Conservation (phyloP, 2,888 invertebrate genomes). For the Tiliacea aurago region DNA sequence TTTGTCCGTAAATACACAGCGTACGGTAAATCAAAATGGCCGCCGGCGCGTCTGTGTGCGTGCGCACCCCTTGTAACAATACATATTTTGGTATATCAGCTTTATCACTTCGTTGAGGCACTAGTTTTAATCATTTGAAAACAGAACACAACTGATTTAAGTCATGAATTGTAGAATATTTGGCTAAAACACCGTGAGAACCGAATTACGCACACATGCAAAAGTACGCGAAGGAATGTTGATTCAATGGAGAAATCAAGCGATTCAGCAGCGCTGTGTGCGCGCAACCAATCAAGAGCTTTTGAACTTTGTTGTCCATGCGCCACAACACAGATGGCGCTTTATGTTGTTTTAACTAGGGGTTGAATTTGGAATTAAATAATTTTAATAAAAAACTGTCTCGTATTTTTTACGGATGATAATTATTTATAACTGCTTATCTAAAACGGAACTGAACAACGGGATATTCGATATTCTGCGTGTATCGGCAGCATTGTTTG, state of each 20-base stretch:
- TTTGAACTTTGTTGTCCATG: constrained; percentile 79
- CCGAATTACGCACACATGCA: constrained; percentile 83
- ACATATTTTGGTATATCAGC: constrained; percentile 69
- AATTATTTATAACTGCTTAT: neutral
- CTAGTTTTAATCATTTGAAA: constrained; percentile 60
- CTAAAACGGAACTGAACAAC: neutral
- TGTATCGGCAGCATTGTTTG: constrained; percentile 27
- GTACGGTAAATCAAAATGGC: constrained; percentile 91
- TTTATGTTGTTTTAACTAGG: constrained; percentile 66
- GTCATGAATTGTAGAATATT: constrained; percentile 72
- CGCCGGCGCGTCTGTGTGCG: constrained; percentile 84
- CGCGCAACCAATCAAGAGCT: constrained; percentile 84
- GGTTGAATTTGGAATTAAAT: constrained; percentile 59
- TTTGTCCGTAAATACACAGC: constrained; percentile 90
- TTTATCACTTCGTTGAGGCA: constrained; percentile 49
- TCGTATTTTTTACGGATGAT: neutral
- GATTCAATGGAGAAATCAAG: constrained; percentile 90
- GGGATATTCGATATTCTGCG: neutral
- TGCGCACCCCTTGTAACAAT: constrained; percentile 80
- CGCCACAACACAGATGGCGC: constrained; percentile 83
- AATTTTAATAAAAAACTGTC: constrained; percentile 11
- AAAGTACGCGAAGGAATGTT: constrained; percentile 89
- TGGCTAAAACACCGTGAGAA: constrained; percentile 82
- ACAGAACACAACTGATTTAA: constrained; percentile 72
- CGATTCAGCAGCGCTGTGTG: constrained; percentile 83